These are phyloP conservation scores for Onychomys leucogaster DNA, from an alignment of 2,797 vertebrate species.

Conservation along the genomic window DNA sequence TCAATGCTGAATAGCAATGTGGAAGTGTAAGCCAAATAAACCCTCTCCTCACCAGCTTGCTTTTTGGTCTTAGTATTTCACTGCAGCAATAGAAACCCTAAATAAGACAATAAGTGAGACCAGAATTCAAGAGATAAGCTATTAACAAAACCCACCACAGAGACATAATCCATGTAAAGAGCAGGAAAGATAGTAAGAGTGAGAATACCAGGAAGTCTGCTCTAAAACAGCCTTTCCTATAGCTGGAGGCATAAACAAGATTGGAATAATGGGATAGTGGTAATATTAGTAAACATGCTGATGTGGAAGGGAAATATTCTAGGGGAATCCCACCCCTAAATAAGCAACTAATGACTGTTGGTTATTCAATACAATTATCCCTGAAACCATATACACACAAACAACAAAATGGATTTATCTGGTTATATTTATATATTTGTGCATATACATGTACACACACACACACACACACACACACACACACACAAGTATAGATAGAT, in stretches of 20 bases:
- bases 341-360: background rate
- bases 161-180: conserved; percentile 53
- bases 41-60: background rate
- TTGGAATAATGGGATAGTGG: background rate
- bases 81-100: background rate
- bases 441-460: background rate
- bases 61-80: background rate
- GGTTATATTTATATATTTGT: background rate
- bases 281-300: background rate
- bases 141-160: conserved; percentile 45
- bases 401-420: background rate
- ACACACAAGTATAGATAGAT: background rate
- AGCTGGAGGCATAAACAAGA: background rate
- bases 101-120: background rate
- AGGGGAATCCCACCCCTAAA: background rate
- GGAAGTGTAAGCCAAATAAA: background rate
- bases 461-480: too few species aligned
- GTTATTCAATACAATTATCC: background rate
- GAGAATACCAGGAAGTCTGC: background rate
- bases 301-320: background rate
- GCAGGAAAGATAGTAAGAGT: background rate
- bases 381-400: background rate
- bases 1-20: background rate
- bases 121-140: background rate
- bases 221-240: background rate